Percentiles rank a stretch among this genome's conserved stretches.
These are phyloP conservation scores for Macrophya alboannulata DNA, from an alignment of 2,888 invertebrate genomes.

Conservation along the genomic window DNA sequence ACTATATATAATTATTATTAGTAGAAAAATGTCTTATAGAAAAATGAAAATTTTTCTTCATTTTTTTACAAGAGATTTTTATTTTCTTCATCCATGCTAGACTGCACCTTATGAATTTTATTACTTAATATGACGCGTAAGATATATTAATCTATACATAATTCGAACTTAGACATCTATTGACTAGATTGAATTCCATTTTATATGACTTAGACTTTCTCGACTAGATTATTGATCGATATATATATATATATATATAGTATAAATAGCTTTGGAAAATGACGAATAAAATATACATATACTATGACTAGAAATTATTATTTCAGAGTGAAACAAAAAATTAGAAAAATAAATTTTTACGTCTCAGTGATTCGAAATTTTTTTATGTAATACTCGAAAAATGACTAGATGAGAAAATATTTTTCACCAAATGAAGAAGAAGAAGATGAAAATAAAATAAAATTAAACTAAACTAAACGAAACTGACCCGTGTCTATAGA, in stretches of 20 bases:
- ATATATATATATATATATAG: constrained; percentile 33
- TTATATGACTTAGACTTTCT: constrained; percentile 25
- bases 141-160: constrained; percentile 16
- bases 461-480: neutral
- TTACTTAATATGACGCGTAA: constrained; percentile 11
- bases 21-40: constrained; percentile 45
- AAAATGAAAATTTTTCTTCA: constrained; percentile 45
- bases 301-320: constrained; percentile 28
- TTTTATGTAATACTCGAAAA: no score
- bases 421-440: neutral
- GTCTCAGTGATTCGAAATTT: neutral
- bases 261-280: constrained; percentile 28
- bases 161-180: neutral
- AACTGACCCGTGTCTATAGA: neutral
- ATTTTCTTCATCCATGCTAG: neutral
- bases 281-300: constrained; percentile 39
- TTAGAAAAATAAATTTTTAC: neutral
- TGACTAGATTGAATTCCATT: constrained; percentile 57
- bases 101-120: constrained; percentile 48
- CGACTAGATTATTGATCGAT: constrained; percentile 58
- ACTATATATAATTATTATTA: neutral
- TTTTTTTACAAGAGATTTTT: constrained; percentile 37
- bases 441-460: neutral
- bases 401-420: constrained; percentile 31
- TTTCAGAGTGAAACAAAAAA: constrained; percentile 37